Percentiles rank a stretch among this genome's conserved stretches.
phyloP scores from a whole-genome alignment of 2,113 vertebrate genomes.

The Emydura subglobosa region DNA sequence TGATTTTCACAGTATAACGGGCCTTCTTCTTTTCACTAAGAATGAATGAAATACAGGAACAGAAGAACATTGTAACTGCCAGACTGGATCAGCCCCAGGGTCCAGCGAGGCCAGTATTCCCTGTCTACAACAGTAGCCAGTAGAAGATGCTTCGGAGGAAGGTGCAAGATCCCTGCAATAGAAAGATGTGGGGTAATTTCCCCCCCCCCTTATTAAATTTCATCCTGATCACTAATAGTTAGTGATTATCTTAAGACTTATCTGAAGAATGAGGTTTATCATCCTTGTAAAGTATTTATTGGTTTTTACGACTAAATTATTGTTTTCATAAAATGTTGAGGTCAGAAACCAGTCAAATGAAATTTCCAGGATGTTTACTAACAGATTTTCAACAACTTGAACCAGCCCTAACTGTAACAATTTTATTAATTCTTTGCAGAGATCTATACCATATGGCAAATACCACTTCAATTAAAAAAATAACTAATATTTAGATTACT shows the following conservation, averaged over 20 bases:
- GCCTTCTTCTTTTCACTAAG: not conserved
- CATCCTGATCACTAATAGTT: not conserved
- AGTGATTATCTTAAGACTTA: not conserved
- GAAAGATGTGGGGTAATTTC: not conserved
- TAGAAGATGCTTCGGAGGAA: not conserved
- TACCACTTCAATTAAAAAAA: not conserved
- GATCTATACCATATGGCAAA: not conserved
- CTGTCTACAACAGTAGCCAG: not conserved
- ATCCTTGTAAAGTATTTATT: not conserved
- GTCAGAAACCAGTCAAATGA: not conserved
- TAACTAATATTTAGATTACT: not conserved
- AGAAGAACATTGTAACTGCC: not conserved
- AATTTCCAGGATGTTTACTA: not conserved
- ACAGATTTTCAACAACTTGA: not conserved
- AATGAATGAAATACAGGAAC: not conserved
- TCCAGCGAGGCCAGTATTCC: not conserved
- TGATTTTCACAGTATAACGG: not conserved
- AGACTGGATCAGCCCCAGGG: not conserved
- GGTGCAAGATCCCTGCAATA: not conserved
- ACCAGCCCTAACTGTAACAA: not conserved
- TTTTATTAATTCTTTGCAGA: not conserved
- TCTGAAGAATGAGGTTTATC: not conserved
- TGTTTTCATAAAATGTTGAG: fast-evolving
- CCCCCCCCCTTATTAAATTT: not conserved
- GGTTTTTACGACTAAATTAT: not conserved